Evolutionary conservation across 2,888 invertebrate genomes (phyloP).

Genomic region (Leucoptera coffeella): DNA sequence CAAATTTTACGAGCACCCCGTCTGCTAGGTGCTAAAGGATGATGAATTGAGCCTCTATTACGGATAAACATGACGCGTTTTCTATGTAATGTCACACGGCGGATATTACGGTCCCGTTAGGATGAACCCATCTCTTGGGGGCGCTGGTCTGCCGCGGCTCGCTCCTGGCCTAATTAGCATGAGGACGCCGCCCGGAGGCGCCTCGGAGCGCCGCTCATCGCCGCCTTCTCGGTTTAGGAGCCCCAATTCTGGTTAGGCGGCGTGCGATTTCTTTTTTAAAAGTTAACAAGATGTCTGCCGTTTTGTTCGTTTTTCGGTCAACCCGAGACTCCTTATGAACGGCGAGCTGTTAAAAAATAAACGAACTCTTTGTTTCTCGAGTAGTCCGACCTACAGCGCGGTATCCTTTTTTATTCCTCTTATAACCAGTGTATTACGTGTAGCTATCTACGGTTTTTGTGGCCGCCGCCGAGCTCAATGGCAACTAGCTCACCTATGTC

Average conservation of each 20-base stretch:
- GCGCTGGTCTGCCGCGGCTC: too few relatives aligned
- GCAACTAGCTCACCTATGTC: too few relatives aligned
- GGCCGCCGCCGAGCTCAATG: too few relatives aligned
- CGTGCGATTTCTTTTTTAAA: conserved; percentile 50
- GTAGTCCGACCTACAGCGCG: conserved; percentile 53
- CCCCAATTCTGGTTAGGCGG: conserved; percentile 49
- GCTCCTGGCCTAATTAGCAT: conserved; percentile 34
- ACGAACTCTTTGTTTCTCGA: conserved; percentile 52
- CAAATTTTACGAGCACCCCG: conserved; percentile 47
- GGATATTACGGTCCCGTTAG: too few relatives aligned
- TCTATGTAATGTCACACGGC: conserved; percentile 22
- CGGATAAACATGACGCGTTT: conserved; percentile 20
- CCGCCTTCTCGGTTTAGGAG: conserved; percentile 44
- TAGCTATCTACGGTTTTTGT: conserved; percentile 52
- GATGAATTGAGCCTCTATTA: conserved; percentile 32
- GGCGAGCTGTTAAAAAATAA: conserved; percentile 54
- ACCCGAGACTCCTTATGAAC: conserved; percentile 46
- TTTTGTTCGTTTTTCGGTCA: conserved; percentile 48
- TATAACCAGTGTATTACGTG: conserved; percentile 53
- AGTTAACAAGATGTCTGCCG: conserved; percentile 48
- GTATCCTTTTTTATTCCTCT: conserved; percentile 49
- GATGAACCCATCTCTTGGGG: too few relatives aligned
- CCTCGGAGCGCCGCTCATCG: conserved; percentile 25
- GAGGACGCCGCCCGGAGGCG: conserved; percentile 37
- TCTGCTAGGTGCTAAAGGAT: conserved; percentile 37